Conservation (phyloP, 2,797 vertebrate genomes). For the Halcyon badia region DNA sequence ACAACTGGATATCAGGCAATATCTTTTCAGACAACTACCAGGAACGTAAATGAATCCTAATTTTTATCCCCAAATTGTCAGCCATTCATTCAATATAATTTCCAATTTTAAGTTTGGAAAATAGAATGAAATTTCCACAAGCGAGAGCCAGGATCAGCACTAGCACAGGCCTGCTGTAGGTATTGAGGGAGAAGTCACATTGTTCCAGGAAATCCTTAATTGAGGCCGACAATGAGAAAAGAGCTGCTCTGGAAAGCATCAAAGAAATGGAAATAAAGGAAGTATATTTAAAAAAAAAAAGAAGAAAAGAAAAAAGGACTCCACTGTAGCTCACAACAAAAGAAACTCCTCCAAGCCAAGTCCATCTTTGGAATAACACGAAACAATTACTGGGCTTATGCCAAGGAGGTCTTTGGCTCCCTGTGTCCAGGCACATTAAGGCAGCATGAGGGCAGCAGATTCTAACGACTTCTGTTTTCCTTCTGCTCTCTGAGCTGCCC, state of each 20-base stretch:
- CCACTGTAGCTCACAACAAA: background rate
- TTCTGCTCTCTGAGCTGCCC: background rate
- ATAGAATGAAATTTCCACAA: background rate
- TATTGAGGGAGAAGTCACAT: background rate
- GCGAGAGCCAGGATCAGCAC: background rate
- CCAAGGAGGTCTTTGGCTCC: background rate
- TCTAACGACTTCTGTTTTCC: background rate
- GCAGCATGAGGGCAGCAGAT: background rate
- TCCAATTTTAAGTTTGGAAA: background rate
- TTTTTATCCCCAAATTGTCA: background rate
- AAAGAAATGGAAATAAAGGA: background rate
- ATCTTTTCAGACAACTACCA: background rate
- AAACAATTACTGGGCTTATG: background rate
- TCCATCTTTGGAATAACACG: conserved; percentile 5
- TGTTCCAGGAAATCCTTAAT: background rate
- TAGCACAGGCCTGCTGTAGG: background rate
- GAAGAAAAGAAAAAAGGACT: background rate
- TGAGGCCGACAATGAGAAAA: conserved; percentile 13
- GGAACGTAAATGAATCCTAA: background rate
- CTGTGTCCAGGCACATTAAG: background rate
- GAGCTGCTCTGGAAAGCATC: conserved; percentile 25
- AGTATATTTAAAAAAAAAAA: background rate
- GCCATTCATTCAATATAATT: background rate
- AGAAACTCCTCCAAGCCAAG: background rate
- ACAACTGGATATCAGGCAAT: no score